Evolutionary conservation across 2,797 vertebrate species (phyloP), one percentile per base, ranked within the genome.

Genomic region (Pogonophryne albipinna): DNA sequence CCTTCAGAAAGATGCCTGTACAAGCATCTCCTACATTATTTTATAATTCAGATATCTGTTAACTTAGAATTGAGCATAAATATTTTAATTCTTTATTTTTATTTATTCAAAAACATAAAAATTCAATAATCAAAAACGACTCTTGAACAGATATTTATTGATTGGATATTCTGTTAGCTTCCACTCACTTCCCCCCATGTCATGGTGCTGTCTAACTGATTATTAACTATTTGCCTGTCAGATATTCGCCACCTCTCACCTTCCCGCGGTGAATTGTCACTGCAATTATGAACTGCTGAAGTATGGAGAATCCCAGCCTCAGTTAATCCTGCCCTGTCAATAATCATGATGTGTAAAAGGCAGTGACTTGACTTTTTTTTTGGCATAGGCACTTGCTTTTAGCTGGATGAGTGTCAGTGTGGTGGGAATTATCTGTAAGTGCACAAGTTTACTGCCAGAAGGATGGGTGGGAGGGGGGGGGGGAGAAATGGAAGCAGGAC

Each of bases 281-380:
- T 91, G 86, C 86, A 91, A 91, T 93, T 92, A 92, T 91, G 89
- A 92, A 92, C 86, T 90, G 89, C 90, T 92, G 92, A 92, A 91
- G 87, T 91, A 91, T 88, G 86, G 86, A 90, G 88, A 93, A 93
- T 91, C 85, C 84, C 74, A 42, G 74, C 87, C 85, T 71, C 80
- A 56, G 87, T 91, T 91, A 92, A 93, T 93, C 91, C 89, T 89
- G 78, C 76, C 80, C 80, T 85, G 90, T 90, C 93, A 92, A 92
- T 93, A 92, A 86, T 88, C 86, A 87, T 91, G 90, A 90, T 85
- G 89, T 85, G 88, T 85, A 87, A 88, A 91, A 90, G 80, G 86
- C 63, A 58, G 83, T 68, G 84, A 82, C 86, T 84, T 88, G 85
- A 90, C 89, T 85, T 85, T 84, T 91, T 91, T 92, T 92, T 83